Evolutionary conservation across 2,797 vertebrate genomes (phyloP), one percentile per base, ranked within the genome.

Genomic region (Clamator glandarius): DNA sequence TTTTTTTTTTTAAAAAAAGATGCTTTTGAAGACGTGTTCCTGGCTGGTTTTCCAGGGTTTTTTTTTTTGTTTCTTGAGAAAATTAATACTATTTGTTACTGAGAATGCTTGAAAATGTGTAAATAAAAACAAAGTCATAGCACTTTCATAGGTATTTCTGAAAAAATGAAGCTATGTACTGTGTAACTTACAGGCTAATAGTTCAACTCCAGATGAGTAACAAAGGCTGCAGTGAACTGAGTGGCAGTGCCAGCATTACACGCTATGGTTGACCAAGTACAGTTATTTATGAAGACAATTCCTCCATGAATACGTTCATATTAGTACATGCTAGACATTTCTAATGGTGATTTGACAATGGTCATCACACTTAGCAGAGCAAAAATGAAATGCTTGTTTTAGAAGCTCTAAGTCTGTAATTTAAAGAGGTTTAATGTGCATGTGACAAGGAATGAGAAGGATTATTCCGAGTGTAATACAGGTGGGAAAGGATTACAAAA

Each of bases 401-500:
- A 92, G 75, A 96, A 96, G 79, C 89, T 92, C 70, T 95, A 95
- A 92, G 67, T 93, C 68, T 94, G 67, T 62, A 87, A 87, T 89
- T 63, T 91, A 33, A 89, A 97, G 70, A 84, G 75, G 93, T 97
- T 96, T 97, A 96, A 79, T 90, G 52, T 5, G 12, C 93, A 95
- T 94, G 94, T 96, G 93, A 97, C 92, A 72, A 90, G 79, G 33
- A 96, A 79, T 88, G 91, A 96, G 88, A 89, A 84, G 93, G 91
- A 92, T 95, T 96, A 96, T 89, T 77, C 78, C 48, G 78, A 74
- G 67, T 33, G 48, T 76, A 95, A 91, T 90, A 92, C 50, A 87
- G 86, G 62, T 95, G 92, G 93, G 89, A 96, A 95, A 94, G 89
- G 93, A 90, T 96, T 96, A 93, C n/a, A 85, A 86, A 90, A 88